Evolutionary conservation across 2,797 vertebrate species (phyloP), one percentile per base, ranked within the genome.

Genomic region (Dallia pectoralis): DNA sequence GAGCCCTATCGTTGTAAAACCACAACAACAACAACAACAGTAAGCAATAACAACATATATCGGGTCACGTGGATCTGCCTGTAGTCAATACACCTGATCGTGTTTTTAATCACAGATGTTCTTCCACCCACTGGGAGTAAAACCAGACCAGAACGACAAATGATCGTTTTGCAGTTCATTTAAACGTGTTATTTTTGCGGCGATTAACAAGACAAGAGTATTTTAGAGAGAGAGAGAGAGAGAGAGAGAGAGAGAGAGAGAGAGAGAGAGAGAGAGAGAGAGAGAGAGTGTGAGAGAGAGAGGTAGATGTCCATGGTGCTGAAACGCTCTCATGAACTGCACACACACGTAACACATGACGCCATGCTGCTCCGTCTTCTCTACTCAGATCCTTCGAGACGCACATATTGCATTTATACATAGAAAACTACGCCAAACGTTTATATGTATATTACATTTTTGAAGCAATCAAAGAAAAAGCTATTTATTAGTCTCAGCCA

Each of bases 231-330:
- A 2, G 53, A 3, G 49, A n/a, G 49, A 19, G 48, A 51, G 15
- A 53, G 49, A 3, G 49, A n/a, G 49, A n/a, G 22, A 22, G 6
- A 19, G n/a, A 25, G 53, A 2, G 53, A 3, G 49, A n/a, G 49
- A 19, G 48, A 51, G 15, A 53, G 49, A 3, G 49, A n/a, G 49
- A n/a, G 49, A 53, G 49, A 47, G 44, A 47, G 44, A 47, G 44
- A 48, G 53, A 22, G n/a, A 61, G n/a, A 27, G n/a, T 11, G 11
- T 5, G n/a, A 25, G 9, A 61, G 56, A 59, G 56, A 59, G 56
- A 0, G n/a, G 44, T 62, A 64, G 79, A 91, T 93, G 82, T 80
- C 91, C 87, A 72, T 81, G 86, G 91, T 92, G 32, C 92, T 93
- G 89, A 91, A 74, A 74, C 62, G 14, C 59, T 66, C 76, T 19